Percentiles rank a stretch among this genome's conserved stretches.
Conservation (phyloP, 2,797 vertebrate genomes). For the Manis crassicaudata region DNA sequence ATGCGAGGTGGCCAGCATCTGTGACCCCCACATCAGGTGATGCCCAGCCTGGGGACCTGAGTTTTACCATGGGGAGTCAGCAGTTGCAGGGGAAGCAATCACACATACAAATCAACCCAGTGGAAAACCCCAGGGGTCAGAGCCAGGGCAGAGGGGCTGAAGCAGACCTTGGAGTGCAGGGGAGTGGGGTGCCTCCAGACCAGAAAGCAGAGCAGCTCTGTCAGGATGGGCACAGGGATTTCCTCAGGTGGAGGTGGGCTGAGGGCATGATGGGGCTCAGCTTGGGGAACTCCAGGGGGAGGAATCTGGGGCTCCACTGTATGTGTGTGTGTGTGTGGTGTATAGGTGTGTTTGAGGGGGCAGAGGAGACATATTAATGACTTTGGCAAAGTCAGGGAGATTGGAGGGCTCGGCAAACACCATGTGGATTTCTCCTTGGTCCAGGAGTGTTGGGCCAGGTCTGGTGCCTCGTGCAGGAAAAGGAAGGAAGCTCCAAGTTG, state of each 20-base stretch:
- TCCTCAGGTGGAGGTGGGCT: not conserved
- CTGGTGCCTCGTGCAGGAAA: conserved; percentile 28
- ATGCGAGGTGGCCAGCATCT: not conserved
- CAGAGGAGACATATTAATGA: not conserved
- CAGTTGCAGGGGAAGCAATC: not conserved
- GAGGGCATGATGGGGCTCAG: not conserved
- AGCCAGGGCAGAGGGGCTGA: not conserved
- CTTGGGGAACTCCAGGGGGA: not conserved
- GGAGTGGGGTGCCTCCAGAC: not conserved
- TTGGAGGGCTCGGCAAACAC: not conserved
- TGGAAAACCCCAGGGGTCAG: not conserved
- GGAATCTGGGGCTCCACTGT: not conserved
- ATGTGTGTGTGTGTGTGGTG: not conserved
- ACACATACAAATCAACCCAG: too few species aligned
- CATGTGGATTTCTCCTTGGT: not conserved
- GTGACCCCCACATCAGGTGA: not conserved
- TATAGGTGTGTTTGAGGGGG: not conserved
- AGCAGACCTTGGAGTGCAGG: not conserved
- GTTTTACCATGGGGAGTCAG: too few species aligned
- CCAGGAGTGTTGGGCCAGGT: not conserved
- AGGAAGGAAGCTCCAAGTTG: conserved; percentile 35
- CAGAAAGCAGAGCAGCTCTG: not conserved
- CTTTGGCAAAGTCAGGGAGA: not conserved
- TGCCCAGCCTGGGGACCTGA: not conserved
- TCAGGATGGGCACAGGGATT: not conserved